Percentiles rank a stretch among this genome's conserved stretches.
phyloP scores from a whole-genome alignment of 2,888 invertebrate species.

The Andricus curvator region DNA sequence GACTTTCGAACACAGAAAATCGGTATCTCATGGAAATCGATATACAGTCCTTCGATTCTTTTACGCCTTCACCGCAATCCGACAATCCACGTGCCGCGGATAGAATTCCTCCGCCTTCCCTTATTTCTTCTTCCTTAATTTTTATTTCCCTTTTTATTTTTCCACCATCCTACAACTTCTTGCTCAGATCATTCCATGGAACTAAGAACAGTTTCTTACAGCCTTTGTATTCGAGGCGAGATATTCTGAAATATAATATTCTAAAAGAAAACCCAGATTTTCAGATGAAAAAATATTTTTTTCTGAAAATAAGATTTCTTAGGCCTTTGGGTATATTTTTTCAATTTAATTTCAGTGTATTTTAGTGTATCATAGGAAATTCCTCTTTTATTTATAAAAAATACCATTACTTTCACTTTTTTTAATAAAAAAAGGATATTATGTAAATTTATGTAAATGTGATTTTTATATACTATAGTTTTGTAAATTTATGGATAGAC shows the following conservation, averaged over 20 bases:
- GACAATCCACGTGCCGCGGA: not conserved
- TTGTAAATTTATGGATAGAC: not conserved
- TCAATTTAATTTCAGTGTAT: too few species aligned
- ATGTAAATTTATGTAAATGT: not conserved
- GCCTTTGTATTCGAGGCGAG: not conserved
- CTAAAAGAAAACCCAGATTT: not conserved
- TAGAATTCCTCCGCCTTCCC: not conserved
- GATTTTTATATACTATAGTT: not conserved
- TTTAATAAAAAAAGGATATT: too few species aligned
- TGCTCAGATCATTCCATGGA: not conserved
- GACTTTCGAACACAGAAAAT: slow-evolving; percentile 13
- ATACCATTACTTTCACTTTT: too few species aligned
- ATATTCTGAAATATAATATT: not conserved
- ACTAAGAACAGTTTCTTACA: not conserved
- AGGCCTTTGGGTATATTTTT: too few species aligned
- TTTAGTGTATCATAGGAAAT: too few species aligned
- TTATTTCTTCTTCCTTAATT: not conserved
- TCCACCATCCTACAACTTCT: not conserved
- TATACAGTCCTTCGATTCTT: slow-evolving; percentile 27
- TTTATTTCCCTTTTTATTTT: not conserved
- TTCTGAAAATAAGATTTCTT: too few species aligned
- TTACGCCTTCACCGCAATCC: slow-evolving; percentile 10
- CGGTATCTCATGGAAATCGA: slow-evolving; percentile 18
- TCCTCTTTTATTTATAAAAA: too few species aligned
- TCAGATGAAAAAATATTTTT: too few species aligned